Base-by-base conservation (phyloP, 1,140 invertebrate species). In the Homalodisca vitripennis region DNA sequence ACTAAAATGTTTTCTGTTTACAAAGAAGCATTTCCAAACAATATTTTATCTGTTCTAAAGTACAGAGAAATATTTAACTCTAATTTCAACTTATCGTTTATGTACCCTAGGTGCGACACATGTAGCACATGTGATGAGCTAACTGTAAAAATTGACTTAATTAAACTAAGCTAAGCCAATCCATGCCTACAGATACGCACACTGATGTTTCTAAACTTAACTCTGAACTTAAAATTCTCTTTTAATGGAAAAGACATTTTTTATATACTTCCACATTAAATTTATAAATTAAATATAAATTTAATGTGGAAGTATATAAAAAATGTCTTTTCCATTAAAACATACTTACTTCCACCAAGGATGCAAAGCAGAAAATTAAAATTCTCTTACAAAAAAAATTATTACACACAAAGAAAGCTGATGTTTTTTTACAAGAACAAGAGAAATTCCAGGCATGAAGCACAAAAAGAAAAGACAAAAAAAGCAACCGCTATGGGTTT, bases 61-160 rank as follows among this genome's bases (percentile, higher is more conserved):
- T 67, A 41, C 29, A 20, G 66, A 67, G 26, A 55, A 27, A 67
- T 67, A 6, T 67, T 67, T n/a, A 57, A 55, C n/a, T 22, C 24
- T 13, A 67, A 53, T 30, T 67, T 67, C 26, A 67, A 29, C 27
- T 53, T 67, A 22, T 14, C 13, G 20, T 68, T 68, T 29, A 20
- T 24, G 3, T 68, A 12, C 27, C 67, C 46, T 17, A 10, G 53
- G 14, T 27, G 26, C 12, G 67, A 68, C 32, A 68, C 31, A 17
- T 68, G 67, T 57, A 29, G 20, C 32, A 32, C 1, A 10, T 47
- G 67, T 60, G 67, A 57, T 32, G 53, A 68, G 26, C 10, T 29
- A 2, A 29, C 32, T 2, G 67, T 62, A 27, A 51, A 53, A 67
- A 6, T 67, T 2, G 24, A 67, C 3, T 3, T 13, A 3, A 2